Conservation (phyloP, 2,797 vertebrate species). For the Microchirus variegatus region DNA sequence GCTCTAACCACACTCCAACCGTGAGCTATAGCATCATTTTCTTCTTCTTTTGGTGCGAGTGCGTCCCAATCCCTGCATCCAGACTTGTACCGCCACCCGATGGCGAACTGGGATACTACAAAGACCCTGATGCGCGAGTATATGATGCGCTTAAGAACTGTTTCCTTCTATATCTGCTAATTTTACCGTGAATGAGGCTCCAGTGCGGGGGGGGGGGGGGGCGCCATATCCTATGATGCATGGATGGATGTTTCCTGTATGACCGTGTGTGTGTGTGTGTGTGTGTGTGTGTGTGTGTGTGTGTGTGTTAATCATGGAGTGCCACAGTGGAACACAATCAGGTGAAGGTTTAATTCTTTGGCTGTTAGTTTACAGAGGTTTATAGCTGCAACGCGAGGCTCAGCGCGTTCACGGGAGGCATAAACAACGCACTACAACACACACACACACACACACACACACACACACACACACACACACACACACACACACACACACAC, state of each 20-base stretch:
- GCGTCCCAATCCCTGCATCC: no score
- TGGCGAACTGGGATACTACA: no score
- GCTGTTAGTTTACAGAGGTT: constrained; percentile 64
- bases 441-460: constrained; percentile 15
- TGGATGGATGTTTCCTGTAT: constrained; percentile 7
- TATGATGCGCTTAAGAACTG: no score
- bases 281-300: constrained; percentile 17
- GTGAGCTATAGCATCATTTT: no score
- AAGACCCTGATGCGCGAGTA: no score
- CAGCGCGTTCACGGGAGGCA: constrained; percentile 48
- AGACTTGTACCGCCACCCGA: no score
- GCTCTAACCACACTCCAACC: no score
- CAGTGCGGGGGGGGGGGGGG: constrained; percentile 5
- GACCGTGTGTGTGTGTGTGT: constrained; percentile 7
- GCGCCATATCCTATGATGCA: background rate
- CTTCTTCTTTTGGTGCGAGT: no score
- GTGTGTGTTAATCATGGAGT: constrained; percentile 30
- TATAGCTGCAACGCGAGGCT: constrained; percentile 61
- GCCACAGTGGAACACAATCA: constrained; percentile 2
- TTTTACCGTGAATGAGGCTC: background rate
- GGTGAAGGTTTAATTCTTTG: constrained; percentile 59
- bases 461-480: constrained; percentile 12
- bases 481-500: constrained; percentile 12
- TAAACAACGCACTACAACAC: background rate
- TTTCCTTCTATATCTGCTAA: no score